Conservation (phyloP, 1,140 invertebrate genomes). For the Apocrypta bakeri region DNA sequence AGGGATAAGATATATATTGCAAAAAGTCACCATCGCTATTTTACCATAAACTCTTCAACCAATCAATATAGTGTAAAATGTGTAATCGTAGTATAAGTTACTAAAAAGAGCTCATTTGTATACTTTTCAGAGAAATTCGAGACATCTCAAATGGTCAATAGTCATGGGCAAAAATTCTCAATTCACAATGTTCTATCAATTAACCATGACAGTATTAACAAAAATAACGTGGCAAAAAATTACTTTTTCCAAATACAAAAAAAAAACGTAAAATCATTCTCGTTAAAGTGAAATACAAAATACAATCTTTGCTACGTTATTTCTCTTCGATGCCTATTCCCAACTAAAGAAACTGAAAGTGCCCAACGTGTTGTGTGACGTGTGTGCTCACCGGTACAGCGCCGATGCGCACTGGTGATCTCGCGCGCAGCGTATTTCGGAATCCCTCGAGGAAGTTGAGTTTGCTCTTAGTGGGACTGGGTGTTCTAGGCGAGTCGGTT, state of each 20-base stretch:
- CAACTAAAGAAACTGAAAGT: background rate
- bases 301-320: background rate
- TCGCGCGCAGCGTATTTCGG: slow-evolving; percentile 75
- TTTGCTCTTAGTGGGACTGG: slow-evolving; percentile 78
- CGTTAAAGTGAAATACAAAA: background rate
- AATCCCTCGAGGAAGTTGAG: slow-evolving; percentile 79
- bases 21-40: background rate
- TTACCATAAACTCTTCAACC: slow-evolving; percentile 11
- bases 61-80: slow-evolving; percentile 4
- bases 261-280: background rate
- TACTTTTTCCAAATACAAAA: too few relatives aligned
- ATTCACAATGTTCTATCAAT: background rate
- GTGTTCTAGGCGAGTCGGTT: slow-evolving; percentile 66
- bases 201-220: background rate
- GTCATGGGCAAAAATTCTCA: background rate
- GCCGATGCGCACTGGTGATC: slow-evolving; percentile 69
- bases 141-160: background rate
- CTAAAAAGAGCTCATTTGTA: background rate
- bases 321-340: background rate
- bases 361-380: background rate
- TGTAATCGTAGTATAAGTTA: background rate
- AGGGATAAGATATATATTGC: background rate
- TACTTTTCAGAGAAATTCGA: slow-evolving; percentile 41
- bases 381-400: slow-evolving; percentile 68
- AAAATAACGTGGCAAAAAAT: background rate